These are phyloP conservation scores for Ophiodon elongatus DNA, from an alignment of 2,113 vertebrate genomes.

Conservation along the genomic window DNA sequence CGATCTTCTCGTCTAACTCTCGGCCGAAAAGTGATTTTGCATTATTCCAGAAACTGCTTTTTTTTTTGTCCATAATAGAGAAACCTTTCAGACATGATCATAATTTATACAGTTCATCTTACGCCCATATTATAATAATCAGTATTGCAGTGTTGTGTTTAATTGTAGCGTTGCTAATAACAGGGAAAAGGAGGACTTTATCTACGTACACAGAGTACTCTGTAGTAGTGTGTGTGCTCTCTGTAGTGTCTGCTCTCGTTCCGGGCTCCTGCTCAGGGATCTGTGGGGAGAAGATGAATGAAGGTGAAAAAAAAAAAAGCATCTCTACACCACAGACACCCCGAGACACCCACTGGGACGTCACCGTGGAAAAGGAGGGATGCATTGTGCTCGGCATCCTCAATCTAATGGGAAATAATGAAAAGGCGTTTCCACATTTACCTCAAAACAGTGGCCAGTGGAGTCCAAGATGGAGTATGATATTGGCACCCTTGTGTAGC, in stretches of 20 bases:
- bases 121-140: not conserved
- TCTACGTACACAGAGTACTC: constrained; percentile 69
- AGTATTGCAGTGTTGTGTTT: not conserved
- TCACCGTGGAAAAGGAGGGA: too few relatives aligned
- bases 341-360: not conserved
- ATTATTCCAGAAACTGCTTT: not conserved
- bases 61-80: not conserved
- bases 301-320: not conserved
- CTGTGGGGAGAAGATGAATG: constrained; percentile 45
- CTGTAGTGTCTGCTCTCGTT: constrained; percentile 42
- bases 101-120: not conserved
- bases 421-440: constrained; percentile 39
- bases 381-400: not conserved
- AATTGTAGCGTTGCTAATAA: not conserved
- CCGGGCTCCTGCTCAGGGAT: constrained; percentile 48
- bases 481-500: constrained; percentile 87
- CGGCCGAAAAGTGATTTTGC: not conserved
- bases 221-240: constrained; percentile 45
- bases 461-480: constrained; percentile 87
- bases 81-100: not conserved
- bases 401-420: not conserved
- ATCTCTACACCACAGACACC: not conserved
- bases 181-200: not conserved
- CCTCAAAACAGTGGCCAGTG: constrained; percentile 89
- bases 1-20: too few relatives aligned